Percentiles rank a stretch among this genome's conserved stretches.
Evolutionary conservation across 2,113 vertebrate genomes (phyloP).

Genomic region (Halichoeres trimaculatus): DNA sequence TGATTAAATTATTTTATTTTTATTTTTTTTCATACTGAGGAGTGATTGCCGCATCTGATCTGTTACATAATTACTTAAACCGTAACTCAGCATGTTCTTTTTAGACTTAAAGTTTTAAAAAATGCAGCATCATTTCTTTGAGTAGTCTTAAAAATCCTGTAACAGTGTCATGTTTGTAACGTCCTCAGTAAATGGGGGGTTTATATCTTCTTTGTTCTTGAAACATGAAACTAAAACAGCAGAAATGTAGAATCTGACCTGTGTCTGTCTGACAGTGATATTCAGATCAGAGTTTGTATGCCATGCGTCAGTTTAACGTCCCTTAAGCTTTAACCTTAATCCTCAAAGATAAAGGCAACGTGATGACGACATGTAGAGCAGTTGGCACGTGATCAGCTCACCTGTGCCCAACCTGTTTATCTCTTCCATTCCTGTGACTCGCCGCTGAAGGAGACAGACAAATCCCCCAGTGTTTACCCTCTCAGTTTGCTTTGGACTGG

Average conservation of each 20-base stretch:
- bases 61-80: too few relatives aligned
- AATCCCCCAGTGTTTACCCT: not conserved
- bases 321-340: not conserved
- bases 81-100: too few relatives aligned
- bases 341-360: not conserved
- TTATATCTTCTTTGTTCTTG: not conserved
- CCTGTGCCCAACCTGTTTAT: constrained; percentile 77
- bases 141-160: too few relatives aligned
- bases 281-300: not conserved
- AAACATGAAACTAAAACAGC: not conserved
- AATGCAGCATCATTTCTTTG: too few relatives aligned
- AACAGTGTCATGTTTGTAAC: too few relatives aligned
- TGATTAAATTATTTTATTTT: too few relatives aligned
- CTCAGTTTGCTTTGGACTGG: not conserved
- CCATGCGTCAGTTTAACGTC: not conserved
- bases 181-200: too few relatives aligned
- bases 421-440: not conserved
- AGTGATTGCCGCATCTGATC: too few relatives aligned
- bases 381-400: constrained; percentile 68
- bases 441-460: not conserved
- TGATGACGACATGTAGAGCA: constrained; percentile 47
- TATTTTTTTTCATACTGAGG: too few relatives aligned
- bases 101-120: too few relatives aligned
- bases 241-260: not conserved
- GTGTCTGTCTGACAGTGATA: too few relatives aligned